Conservation (phyloP, 2,888 invertebrate species). For the Odontocerum albicorne region DNA sequence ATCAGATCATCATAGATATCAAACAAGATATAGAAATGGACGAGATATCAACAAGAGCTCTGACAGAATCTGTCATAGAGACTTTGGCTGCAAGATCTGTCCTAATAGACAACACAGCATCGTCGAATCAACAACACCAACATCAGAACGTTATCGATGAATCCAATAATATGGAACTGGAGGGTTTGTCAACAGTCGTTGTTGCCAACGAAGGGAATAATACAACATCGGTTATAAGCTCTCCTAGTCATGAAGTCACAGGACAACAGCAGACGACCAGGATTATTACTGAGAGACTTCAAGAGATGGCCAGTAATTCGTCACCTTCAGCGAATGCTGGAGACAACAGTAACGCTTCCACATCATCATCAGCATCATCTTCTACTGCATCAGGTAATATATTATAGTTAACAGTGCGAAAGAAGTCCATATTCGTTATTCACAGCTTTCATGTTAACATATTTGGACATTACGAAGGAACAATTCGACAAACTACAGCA, state of each 20-base stretch:
- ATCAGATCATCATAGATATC: conserved; percentile 57
- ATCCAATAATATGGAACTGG: conserved; percentile 44
- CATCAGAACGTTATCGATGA: conserved; percentile 42
- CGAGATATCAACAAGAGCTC: conserved; percentile 51
- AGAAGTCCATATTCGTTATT: too few relatives aligned
- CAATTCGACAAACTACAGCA: too few relatives aligned
- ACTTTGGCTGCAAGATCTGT: conserved; percentile 54
- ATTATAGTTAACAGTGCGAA: too few relatives aligned
- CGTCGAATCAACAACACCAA: not conserved
- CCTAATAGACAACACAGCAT: conserved; percentile 51
- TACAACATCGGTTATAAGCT: conserved; percentile 14
- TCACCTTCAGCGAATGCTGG: not conserved
- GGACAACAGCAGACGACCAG: conserved; percentile 38
- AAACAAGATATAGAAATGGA: conserved; percentile 52
- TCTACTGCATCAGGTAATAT: conserved; percentile 53
- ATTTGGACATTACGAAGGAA: too few relatives aligned
- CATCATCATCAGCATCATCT: conserved; percentile 44
- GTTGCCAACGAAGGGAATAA: conserved; percentile 50
- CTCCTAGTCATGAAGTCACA: conserved; percentile 1
- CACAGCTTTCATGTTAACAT: too few relatives aligned
- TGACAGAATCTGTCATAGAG: conserved; percentile 58
- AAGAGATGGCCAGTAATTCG: conserved; percentile 46
- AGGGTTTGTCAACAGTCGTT: conserved; percentile 54
- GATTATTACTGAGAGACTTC: conserved; percentile 51
- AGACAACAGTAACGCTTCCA: conserved; percentile 41